Evolutionary conservation across 2,888 invertebrate genomes (phyloP), one percentile per base, ranked within the genome.

Genomic region (Pollenia angustigena): DNA sequence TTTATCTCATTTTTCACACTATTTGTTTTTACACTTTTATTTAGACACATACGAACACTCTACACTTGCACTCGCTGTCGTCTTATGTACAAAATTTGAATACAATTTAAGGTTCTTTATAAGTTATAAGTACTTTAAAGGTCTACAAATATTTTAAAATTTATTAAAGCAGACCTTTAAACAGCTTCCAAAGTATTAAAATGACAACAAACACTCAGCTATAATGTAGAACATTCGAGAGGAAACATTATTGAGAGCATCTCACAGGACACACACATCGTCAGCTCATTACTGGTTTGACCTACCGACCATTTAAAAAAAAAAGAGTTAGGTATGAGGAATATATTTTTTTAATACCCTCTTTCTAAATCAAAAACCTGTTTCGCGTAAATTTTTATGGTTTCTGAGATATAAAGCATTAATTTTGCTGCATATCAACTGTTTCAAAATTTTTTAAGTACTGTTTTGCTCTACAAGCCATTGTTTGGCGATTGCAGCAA

Each of bases 21-120:
- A 75, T 87, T 83, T 87, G 66, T 72, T 81, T 87, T 87, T 83
- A 83, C 86, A 87, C 86, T 81, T 83, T 80, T 83, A 64, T 83
- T 86, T 83, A 85, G 85, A 82, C 68, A 81, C n/a, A 32, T 60
- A 68, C 12, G 16, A 32, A 14, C 8, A 50, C 16, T n/a, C n/a
- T 4, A 18, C 46, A 32, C 2, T 6, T 1, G 50, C 18, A 64
- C 8, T 32, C n/a, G 4, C 50, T 46, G 54, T 44, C 8, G 40
- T 32, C 7, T 46, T 40, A 10, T 11, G 32, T 32, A 32, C 11
- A 23, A 32, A 11, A 16, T 46, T 58, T 74, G 8, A n/a, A 32
- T 12, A 46, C 1, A 4, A 2, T 23, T 14, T 42, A 10, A 42
- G 7, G 48, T 12, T 32, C 18, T 48, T n/a, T 7, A n/a, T n/a